Evolutionary conservation across 2,888 invertebrate species (phyloP).

Genomic region (Leptura quadrifasciata): DNA sequence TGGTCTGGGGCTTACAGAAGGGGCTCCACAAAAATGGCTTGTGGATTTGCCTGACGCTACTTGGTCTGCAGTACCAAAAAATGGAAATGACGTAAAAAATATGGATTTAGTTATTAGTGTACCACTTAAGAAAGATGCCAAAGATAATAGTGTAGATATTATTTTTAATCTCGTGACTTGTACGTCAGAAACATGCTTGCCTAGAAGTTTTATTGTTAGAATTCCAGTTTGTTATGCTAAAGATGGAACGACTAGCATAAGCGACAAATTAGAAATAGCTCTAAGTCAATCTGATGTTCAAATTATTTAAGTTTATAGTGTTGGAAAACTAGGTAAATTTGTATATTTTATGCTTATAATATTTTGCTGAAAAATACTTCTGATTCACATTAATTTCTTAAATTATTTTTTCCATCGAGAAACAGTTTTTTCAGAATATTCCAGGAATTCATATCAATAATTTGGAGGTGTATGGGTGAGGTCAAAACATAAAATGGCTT

Average conservation of each 20-base stretch:
- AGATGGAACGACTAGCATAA: conserved; percentile 44
- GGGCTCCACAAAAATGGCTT: conserved; percentile 78
- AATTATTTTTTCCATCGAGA: neutral
- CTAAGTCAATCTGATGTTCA: conserved; percentile 23
- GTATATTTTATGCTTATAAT: conserved; percentile 16
- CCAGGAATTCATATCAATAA: no score
- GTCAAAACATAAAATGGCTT: no score
- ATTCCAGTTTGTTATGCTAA: conserved; percentile 59
- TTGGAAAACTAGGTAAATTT: neutral
- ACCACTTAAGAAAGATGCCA: conserved; percentile 54
- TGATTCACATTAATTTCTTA: neutral
- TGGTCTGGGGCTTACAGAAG: conserved; percentile 75
- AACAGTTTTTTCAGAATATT: no score
- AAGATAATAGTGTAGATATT: conserved; percentile 62
- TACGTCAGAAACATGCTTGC: conserved; percentile 67
- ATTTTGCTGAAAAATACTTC: neutral
- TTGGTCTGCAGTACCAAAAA: conserved; percentile 69
- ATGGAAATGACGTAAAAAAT: conserved; percentile 63
- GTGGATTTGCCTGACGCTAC: conserved; percentile 65
- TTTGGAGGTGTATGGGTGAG: no score
- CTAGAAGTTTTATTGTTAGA: conserved; percentile 68
- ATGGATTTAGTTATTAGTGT: conserved; percentile 68
- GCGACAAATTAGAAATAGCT: conserved; percentile 43
- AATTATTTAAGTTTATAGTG: conserved; percentile 16
- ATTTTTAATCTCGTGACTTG: conserved; percentile 69